A percentile compares a stretch with the other conserved stretches of the same genome.
Evolutionary conservation across 92 coral and sea anemone species (phyloP).

Genomic region (Epizoanthus ramosus): DNA sequence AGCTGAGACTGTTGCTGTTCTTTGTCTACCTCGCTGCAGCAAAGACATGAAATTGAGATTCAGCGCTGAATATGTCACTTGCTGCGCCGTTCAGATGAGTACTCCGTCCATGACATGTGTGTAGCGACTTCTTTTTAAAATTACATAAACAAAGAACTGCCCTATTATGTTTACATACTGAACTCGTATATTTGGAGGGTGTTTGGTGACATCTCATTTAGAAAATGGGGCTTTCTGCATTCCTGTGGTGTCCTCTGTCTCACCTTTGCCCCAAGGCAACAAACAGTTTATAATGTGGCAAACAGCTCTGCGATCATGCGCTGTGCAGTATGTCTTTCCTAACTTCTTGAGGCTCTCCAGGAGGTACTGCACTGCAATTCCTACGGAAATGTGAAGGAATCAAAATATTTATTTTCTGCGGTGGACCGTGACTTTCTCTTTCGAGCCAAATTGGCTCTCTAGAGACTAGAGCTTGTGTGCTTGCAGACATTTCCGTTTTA

Average conservation of each 20-base stretch:
- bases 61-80: not conserved
- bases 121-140: not conserved
- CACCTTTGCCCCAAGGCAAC: conserved; percentile 22
- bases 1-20: conserved; percentile 25
- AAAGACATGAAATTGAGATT: not conserved
- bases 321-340: conserved; percentile 1
- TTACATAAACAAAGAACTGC: not conserved
- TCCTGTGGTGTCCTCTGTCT: conserved; percentile 9
- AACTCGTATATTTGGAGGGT: not conserved
- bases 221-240: conserved; percentile 30
- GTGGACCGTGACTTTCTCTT: conserved; percentile 30
- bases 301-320: conserved; percentile 1
- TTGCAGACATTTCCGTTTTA: not conserved
- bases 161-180: not conserved
- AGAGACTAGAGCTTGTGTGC: conserved; percentile 6
- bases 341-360: not conserved
- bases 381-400: conserved; percentile 27
- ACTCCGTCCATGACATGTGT: not conserved
- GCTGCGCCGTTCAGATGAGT: not conserved
- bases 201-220: conserved; percentile 5
- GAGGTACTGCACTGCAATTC: conserved; percentile 5
- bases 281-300: no score
- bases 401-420: conserved; percentile 33
- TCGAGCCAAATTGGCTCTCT: conserved; percentile 25
- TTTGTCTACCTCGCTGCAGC: conserved; percentile 15